Percentiles rank a stretch among this genome's conserved stretches.
phyloP scores from a whole-genome alignment of 1,140 invertebrate species.

The Drosophila ohnishii region DNA sequence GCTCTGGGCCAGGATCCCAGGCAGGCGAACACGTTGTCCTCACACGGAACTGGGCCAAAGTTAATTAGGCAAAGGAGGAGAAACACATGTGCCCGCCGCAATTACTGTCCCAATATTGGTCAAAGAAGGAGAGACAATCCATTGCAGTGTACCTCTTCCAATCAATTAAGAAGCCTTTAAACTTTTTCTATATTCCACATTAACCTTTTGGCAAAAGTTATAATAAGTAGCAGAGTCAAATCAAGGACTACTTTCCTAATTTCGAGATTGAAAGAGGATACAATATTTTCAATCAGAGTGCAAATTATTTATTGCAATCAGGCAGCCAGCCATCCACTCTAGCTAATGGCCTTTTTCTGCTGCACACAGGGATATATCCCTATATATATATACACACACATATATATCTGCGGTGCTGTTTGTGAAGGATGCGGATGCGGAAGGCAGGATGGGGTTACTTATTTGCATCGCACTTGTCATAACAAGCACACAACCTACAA shows the following conservation, averaged over 20 bases:
- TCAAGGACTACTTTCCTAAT: background rate
- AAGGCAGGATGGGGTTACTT: constrained; percentile 10
- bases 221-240: background rate
- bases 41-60: constrained; percentile 28
- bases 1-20: constrained; percentile 20
- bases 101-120: constrained; percentile 18
- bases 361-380: constrained; percentile 8
- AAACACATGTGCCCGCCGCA: constrained; percentile 17
- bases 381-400: background rate
- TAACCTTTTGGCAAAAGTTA: background rate
- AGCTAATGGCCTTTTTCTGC: constrained; percentile 47
- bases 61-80: constrained; percentile 29
- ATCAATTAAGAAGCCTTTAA: background rate
- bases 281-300: constrained; percentile 32
- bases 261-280: background rate
- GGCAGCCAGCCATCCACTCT: constrained; percentile 30
- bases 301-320: constrained; percentile 39
- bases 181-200: background rate
- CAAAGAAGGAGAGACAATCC: background rate
- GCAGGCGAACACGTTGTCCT: constrained; percentile 10
- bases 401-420: background rate
- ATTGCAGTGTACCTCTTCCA: background rate
- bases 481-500: constrained; percentile 48
- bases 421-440: background rate
- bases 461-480: constrained; percentile 64